phyloP scores from a whole-genome alignment of 2,888 invertebrate genomes.

The Harpalus rufipes region DNA sequence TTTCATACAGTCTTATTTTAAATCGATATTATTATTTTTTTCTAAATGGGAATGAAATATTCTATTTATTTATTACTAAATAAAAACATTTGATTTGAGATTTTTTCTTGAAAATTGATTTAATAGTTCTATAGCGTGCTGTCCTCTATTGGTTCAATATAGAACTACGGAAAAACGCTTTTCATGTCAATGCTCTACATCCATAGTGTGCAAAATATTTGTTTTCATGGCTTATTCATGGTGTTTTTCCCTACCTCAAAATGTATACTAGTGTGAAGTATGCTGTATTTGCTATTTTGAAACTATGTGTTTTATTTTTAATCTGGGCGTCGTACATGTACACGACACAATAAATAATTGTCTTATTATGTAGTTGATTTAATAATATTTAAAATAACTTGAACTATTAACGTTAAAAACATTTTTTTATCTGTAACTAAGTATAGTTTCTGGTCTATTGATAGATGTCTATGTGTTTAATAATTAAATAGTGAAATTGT shows the following conservation, averaged over 20 bases:
- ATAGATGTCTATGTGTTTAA: constrained; percentile 50
- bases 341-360: not conserved
- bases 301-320: not conserved
- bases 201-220: not conserved
- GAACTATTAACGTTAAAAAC: constrained; percentile 5
- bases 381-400: not conserved
- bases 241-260: constrained; percentile 13
- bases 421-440: not conserved
- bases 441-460: constrained; percentile 47
- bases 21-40: too few relatives aligned
- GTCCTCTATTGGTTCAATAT: not conserved
- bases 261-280: constrained; percentile 10
- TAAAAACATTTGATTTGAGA: not conserved
- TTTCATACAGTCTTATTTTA: too few relatives aligned
- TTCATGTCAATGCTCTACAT: not conserved
- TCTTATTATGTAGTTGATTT: not conserved
- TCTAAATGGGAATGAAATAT: not conserved
- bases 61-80: not conserved
- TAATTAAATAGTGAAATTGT: constrained; percentile 51
- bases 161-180: not conserved
- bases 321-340: not conserved
- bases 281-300: not conserved
- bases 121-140: not conserved
- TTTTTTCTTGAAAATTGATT: not conserved
- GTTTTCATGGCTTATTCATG: constrained; percentile 28